A percentile compares a stretch with the other conserved stretches of the same genome.
Evolutionary conservation across 2,888 invertebrate genomes (phyloP).

Genomic region (Hirtodrosophila trivittata): DNA sequence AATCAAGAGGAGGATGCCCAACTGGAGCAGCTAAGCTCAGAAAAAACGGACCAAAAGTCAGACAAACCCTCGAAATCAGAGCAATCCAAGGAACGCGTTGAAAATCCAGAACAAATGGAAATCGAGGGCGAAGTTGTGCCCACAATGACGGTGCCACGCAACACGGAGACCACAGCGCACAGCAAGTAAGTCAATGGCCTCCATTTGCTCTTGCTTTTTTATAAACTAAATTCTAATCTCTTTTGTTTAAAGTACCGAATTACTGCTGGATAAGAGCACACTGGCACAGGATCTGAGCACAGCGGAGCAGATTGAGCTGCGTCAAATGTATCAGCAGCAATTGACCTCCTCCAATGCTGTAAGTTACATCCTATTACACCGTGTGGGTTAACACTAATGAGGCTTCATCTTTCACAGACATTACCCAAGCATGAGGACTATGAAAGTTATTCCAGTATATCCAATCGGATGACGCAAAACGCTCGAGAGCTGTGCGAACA

Average conservation of each 20-base stretch:
- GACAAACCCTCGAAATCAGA: slow-evolving; percentile 82
- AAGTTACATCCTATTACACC: slow-evolving; percentile 18
- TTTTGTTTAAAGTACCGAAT: slow-evolving; percentile 65
- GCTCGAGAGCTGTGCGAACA: slow-evolving; percentile 96
- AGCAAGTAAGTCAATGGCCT: slow-evolving; percentile 85
- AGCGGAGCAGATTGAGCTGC: slow-evolving; percentile 76
- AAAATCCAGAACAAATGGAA: slow-evolving; percentile 85
- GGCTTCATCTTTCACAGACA: slow-evolving; percentile 33
- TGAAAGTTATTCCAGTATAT: slow-evolving; percentile 82
- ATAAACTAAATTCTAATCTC: not conserved
- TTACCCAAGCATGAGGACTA: slow-evolving; percentile 78
- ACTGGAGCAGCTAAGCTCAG: slow-evolving; percentile 83
- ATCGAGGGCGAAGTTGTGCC: slow-evolving; percentile 90
- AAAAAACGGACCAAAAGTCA: slow-evolving; percentile 84
- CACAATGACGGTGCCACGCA: slow-evolving; percentile 88
- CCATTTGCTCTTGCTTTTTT: too few relatives aligned
- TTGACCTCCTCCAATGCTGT: slow-evolving; percentile 70
- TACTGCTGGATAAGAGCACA: slow-evolving; percentile 74
- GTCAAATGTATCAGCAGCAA: slow-evolving; percentile 81
- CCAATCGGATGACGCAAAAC: slow-evolving; percentile 84
- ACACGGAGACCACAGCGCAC: slow-evolving; percentile 90
- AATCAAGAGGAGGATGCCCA: slow-evolving; percentile 56
- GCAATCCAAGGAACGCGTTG: slow-evolving; percentile 84
- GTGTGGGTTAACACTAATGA: not conserved
- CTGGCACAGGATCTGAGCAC: slow-evolving; percentile 75